phyloP scores from a whole-genome alignment of 2,113 vertebrate genomes.

The Cyrtonyx montezumae region DNA sequence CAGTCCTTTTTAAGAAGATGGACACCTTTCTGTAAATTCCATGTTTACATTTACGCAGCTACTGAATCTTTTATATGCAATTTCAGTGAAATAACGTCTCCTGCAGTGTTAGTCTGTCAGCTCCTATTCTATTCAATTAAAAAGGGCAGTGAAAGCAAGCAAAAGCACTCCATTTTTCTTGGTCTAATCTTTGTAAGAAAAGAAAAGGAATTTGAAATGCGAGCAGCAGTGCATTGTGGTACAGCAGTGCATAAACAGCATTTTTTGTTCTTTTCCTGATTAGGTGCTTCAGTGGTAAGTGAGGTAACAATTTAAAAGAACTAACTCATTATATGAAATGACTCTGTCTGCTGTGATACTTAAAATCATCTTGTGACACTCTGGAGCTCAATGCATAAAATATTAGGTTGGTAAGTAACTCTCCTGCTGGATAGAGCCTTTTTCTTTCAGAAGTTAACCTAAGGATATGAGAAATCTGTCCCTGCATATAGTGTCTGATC shows the following conservation, averaged over 20 bases:
- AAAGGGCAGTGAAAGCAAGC: constrained; percentile 23
- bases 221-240: background rate
- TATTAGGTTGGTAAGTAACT: constrained; percentile 47
- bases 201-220: background rate
- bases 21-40: background rate
- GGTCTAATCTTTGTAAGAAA: constrained; percentile 1
- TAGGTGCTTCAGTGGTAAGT: constrained; percentile 47
- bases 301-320: constrained; percentile 61
- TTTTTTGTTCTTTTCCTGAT: constrained; percentile 4
- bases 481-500: constrained; percentile 33
- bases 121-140: constrained; percentile 8
- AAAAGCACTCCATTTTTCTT: background rate
- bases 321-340: constrained; percentile 46
- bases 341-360: constrained; percentile 38
- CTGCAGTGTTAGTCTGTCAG: constrained; percentile 2
- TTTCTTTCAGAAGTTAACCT: constrained; percentile 39
- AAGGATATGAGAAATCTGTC: constrained; percentile 13
- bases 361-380: constrained; percentile 34
- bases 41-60: background rate
- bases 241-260: background rate
- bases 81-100: background rate
- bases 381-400: constrained; percentile 48
- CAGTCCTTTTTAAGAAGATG: background rate
- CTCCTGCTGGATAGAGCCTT: background rate
- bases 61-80: constrained; percentile 22